Evolutionary conservation across 2,113 vertebrate genomes (phyloP).

Genomic region (Syngnathus floridae): DNA sequence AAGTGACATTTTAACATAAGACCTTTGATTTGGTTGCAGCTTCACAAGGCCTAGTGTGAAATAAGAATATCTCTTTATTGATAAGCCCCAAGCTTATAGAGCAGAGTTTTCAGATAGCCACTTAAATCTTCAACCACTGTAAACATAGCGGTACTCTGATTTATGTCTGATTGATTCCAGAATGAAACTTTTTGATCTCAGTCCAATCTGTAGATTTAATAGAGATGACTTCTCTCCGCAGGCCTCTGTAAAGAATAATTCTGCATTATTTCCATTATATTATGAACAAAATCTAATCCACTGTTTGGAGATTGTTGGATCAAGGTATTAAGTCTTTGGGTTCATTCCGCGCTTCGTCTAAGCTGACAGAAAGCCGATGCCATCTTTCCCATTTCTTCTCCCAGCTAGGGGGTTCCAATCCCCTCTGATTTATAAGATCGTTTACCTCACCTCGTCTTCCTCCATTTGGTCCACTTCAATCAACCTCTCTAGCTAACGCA

Average conservation of each 20-base stretch:
- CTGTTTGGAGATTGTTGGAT: not conserved
- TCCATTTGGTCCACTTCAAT: slow-evolving; percentile 31
- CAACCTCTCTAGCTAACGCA: slow-evolving; percentile 38
- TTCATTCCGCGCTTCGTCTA: slow-evolving; percentile 22
- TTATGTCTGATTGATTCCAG: too few relatives aligned
- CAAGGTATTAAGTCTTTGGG: not conserved
- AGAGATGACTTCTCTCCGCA: not conserved
- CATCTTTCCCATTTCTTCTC: slow-evolving; percentile 38
- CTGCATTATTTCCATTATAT: not conserved
- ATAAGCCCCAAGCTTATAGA: slow-evolving; percentile 12
- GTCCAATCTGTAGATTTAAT: not conserved
- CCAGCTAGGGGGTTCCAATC: slow-evolving; percentile 52
- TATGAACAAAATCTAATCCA: not conserved
- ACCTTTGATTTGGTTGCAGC: not conserved
- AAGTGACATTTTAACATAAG: too few relatives aligned
- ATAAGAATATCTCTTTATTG: slow-evolving; percentile 10
- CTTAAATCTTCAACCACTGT: slow-evolving; percentile 10
- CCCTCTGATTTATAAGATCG: slow-evolving; percentile 58
- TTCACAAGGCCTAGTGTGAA: not conserved
- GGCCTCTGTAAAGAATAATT: not conserved
- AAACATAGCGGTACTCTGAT: not conserved
- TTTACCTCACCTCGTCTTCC: slow-evolving; percentile 38
- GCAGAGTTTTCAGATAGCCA: slow-evolving; percentile 17
- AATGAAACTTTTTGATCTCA: too few relatives aligned
- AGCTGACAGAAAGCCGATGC: slow-evolving; percentile 15